Conservation (phyloP, 2,113 vertebrate species). For the Hyla sarda region DNA sequence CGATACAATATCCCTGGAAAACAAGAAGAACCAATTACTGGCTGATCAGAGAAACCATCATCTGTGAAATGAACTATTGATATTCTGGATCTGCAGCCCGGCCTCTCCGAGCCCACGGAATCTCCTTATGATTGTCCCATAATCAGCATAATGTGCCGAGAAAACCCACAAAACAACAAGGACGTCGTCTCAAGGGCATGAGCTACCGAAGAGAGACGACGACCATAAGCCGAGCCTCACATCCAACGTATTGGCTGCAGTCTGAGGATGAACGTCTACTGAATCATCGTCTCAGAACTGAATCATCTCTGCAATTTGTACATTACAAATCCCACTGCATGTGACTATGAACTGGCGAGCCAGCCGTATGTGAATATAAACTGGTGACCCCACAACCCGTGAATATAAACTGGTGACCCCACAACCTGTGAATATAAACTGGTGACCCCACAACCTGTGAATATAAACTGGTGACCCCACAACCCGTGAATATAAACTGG, state of each 20-base stretch:
- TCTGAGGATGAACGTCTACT: too few relatives aligned
- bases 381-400: too few relatives aligned
- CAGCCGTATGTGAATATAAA: too few relatives aligned
- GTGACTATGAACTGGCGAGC: background rate
- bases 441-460: too few relatives aligned
- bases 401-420: too few relatives aligned
- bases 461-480: too few relatives aligned
- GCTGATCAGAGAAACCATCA: constrained; percentile 34
- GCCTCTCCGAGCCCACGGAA: background rate
- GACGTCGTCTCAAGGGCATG: constrained; percentile 6
- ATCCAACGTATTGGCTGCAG: too few relatives aligned
- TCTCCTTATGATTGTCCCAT: constrained; percentile 14
- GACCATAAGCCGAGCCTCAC: background rate
- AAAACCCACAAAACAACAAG: background rate
- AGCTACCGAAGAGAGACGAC: background rate
- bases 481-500: too few relatives aligned
- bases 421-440: too few relatives aligned
- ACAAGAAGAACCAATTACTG: constrained; percentile 40
- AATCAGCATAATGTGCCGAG: constrained; percentile 27
- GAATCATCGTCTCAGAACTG: too few relatives aligned
- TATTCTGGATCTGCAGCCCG: background rate
- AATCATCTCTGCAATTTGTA: too few relatives aligned
- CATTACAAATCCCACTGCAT: background rate
- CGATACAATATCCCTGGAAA: constrained; percentile 90
- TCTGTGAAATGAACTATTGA: constrained; percentile 50